Base-by-base conservation (phyloP, 2,888 invertebrate species). In the Heliconius sara region DNA sequence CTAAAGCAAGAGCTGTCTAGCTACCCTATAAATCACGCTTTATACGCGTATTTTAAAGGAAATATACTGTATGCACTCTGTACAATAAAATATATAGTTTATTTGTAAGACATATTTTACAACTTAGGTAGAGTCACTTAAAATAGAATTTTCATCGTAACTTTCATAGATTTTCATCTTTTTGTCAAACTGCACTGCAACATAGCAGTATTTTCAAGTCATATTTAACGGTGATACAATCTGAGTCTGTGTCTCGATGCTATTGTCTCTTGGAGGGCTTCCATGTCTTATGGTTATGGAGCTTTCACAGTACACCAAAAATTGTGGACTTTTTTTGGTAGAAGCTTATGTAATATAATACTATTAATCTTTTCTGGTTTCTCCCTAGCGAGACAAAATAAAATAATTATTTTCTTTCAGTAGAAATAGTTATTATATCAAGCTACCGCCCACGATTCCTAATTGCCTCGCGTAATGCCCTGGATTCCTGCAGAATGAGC, bases 151-250 rank as follows among this genome's bases (percentile, higher is more conserved):
- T n/a, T 12, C 60, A 47, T 75, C 75, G 30, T 75, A 75, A 75
- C 75, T 75, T 66, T 25, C 43, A 75, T 27, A 75, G 75, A 75
- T 75, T 75, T 27, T 27, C 75, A 75, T 75, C 75, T 75, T 75
- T 65, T 43, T 74, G 74, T 72, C 73, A 73, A 75, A 75, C 75
- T 75, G 30, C 47, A n/a, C n/a, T n/a, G n/a, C 47, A 47, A 66
- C 65, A 75, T 27, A n/a, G 13, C 34, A 60, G 57, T 60, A 34
- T 73, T 73, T 57, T 60, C 60, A 34, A 73, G n/a, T 73, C n/a
- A 73, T 73, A 73, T 73, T 73, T 73, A 60, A 73, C 34, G 25
- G 9, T 12, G 73, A 73, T 73, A 73, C 73, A 39, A 73, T 73
- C 73, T 34, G 34, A 13, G 34, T 60, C n/a, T 9, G 16, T n/a